Base-by-base conservation (phyloP, 2,888 invertebrate genomes). In the Dryobota labecula region DNA sequence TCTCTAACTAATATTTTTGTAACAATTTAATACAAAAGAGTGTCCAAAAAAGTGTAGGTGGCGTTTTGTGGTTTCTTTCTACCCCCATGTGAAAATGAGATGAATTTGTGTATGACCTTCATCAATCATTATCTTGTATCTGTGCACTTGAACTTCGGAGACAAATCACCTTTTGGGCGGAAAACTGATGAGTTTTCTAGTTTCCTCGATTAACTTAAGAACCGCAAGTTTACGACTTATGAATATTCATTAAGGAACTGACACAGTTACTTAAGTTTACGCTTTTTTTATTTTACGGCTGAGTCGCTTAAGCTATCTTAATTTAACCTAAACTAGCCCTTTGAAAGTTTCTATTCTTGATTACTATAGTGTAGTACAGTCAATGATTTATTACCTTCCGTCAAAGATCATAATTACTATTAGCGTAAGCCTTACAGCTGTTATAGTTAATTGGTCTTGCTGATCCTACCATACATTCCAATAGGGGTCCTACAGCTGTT, bases 121-220 rank as follows among this genome's bases (percentile, higher is more conserved):
- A 76, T 71, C 36, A 71, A 77, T 71, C 69, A 53, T 38, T 67
- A 76, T 68, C 68, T 68, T 36, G 7, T 71, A 54, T 49, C 60
- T 30, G 38, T 38, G 41, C 43, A 71, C 43, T 51, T 9, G 30
- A 20, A 72, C 43, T 72, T 71, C 36, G 43, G 13, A 64, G 61
- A 78, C 65, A 68, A 83, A 83, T 83, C 66, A 58, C 73, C 61
- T 47, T 54, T 36, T 33, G 38, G 27, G 56, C n/a, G 65, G 64
- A 9, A 69, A 83, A 66, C 70, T 74, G 83, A 83, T 74, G 80
- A 80, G 60, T 80, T 83, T 78, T 61, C 83, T 53, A 36, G 64
- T 54, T 73, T 61, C 41, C 57, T 24, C 43, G 69, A 60, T 33
- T 24, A 63, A 68, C 76, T 81, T 58, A 38, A 18, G 20, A 53